These are phyloP conservation scores for Lasioglossum baleicum DNA, from an alignment of 1,140 invertebrate species.

Conservation along the genomic window DNA sequence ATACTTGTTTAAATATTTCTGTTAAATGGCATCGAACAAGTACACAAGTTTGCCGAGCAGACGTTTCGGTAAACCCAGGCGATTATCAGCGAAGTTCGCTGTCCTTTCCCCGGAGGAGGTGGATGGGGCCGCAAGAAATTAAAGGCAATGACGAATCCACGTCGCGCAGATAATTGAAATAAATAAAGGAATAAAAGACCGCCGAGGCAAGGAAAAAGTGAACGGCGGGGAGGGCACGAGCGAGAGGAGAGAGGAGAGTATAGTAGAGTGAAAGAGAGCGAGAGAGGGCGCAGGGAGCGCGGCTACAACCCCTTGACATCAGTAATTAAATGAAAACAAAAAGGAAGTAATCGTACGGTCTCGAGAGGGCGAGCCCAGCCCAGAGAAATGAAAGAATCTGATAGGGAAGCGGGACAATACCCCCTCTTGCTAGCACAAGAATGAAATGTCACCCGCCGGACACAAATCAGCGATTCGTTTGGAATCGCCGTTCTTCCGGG, in stretches of 20 bases:
- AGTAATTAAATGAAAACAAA: constrained; percentile 81
- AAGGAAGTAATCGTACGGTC: constrained; percentile 79
- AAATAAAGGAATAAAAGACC: constrained; percentile 79
- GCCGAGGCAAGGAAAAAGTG: constrained; percentile 69
- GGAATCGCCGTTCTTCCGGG: constrained; percentile 61
- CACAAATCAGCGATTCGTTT: constrained; percentile 68
- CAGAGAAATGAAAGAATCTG: constrained; percentile 71
- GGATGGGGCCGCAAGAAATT: constrained; percentile 69
- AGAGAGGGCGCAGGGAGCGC: constrained; percentile 29
- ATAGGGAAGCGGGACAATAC: constrained; percentile 69
- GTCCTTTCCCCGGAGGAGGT: not conserved
- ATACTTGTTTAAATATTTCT: too few relatives aligned
- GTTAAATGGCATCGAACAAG: too few relatives aligned
- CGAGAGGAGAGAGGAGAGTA: too few relatives aligned
- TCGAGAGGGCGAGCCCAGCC: constrained; percentile 67
- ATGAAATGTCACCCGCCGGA: constrained; percentile 73
- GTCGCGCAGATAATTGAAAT: constrained; percentile 79
- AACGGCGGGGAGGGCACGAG: constrained; percentile 33
- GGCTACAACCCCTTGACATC: constrained; percentile 79
- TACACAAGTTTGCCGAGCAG: too few relatives aligned
- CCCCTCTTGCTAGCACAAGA: constrained; percentile 62
- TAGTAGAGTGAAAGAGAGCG: not conserved
- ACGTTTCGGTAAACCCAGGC: too few relatives aligned
- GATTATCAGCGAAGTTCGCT: too few relatives aligned
- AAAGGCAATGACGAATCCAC: constrained; percentile 80